Base-by-base conservation (phyloP, 2,113 vertebrate species). In the Amblyopsis rosae region DNA sequence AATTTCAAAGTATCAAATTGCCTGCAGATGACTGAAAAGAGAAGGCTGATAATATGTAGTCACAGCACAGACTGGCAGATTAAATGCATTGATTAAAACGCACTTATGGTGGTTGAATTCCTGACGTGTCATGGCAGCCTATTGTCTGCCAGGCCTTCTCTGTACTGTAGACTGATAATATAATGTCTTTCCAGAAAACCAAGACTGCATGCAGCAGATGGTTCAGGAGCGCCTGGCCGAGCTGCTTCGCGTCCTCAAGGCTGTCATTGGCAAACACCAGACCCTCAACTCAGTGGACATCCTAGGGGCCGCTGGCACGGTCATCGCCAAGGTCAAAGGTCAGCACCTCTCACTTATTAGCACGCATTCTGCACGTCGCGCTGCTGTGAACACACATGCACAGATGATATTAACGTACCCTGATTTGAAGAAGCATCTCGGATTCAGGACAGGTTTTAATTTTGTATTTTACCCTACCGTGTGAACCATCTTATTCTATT, bases 281-380 rank as follows among this genome's bases (percentile, higher is more conserved):
- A 92, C 94, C n/a, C 92, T 99, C 17, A 98, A 97, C 91, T 98
- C 96, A 0, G 92, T 91, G 68, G 96, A 96, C 84, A 94, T 98
- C 81, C 95, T 98, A 0, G 95, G 95, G 86, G 95, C 95, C 17
- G 95, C 96, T 26, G 97, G 97, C 77, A 94, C 93, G 6, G 93
- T 99, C 87, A 95, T 96, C 62, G 91, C 96, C 73, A 99, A 98
- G 90, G 95, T 98, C 74, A 99, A 98, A 98, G 97, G 98, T 98
- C 87, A 95, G 95, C 74, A 17, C 41, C 65, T 51, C 26, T 32
- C 60, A 45, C 33, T 51, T 5, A 9, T 33, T 5, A 12, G 1
- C 50, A 75, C 26, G 26, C 26, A 26, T 26, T 26, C 2, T 62
- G 63, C 41, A 17, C 17, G 26, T 41, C 35, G 6, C 35, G 4